These are phyloP conservation scores for Semotilus atromaculatus DNA, from an alignment of 2,797 vertebrate genomes.

Conservation along the genomic window DNA sequence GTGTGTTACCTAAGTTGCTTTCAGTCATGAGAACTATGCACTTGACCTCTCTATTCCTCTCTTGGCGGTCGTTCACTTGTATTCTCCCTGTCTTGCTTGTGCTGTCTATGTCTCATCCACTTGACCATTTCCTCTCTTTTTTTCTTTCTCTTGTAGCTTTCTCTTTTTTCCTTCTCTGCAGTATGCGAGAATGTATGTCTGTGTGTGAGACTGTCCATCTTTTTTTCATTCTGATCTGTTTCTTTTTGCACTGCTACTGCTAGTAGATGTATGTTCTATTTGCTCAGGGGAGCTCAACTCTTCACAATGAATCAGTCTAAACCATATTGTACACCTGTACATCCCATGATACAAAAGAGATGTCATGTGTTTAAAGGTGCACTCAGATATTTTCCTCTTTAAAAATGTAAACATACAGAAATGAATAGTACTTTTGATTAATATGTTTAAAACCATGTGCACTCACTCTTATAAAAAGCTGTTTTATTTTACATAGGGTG, in stretches of 20 bases:
- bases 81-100: constrained; percentile 38
- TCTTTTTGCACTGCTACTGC: constrained; percentile 71
- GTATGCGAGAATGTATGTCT: constrained; percentile 64
- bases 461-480: neutral
- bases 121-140: constrained; percentile 34
- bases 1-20: constrained; percentile 63
- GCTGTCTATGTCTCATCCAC: constrained; percentile 54
- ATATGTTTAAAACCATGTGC: neutral
- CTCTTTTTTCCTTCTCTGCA: constrained; percentile 53
- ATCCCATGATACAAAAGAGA: neutral
- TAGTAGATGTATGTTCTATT: constrained; percentile 74
- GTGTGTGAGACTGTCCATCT: constrained; percentile 71
- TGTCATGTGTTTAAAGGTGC: constrained; percentile 20
- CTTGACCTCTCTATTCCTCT: constrained; percentile 38
- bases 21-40: constrained; percentile 56
- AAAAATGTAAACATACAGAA: neutral
- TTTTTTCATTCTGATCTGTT: constrained; percentile 64
- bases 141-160: constrained; percentile 38
- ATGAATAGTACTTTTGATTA: neutral
- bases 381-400: neutral
- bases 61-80: constrained; percentile 20
- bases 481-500: neutral
- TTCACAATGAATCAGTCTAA: constrained; percentile 41
- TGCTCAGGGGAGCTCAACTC: constrained; percentile 80
- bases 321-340: neutral